phyloP scores from a whole-genome alignment of 2,113 vertebrate genomes.

The Colinus virginianus region DNA sequence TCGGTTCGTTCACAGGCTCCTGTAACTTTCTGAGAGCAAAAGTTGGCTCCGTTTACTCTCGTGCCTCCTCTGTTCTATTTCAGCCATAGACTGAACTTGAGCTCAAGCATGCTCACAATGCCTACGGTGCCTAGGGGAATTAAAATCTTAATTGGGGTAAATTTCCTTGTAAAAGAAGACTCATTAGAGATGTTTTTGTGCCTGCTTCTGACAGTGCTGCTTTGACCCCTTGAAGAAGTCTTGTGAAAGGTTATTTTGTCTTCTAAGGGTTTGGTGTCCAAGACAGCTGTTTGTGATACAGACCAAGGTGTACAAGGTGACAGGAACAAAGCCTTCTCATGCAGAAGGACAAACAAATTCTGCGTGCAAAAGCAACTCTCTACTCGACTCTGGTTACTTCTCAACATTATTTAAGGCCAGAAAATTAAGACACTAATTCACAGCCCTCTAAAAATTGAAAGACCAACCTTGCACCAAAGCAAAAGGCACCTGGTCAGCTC shows the following conservation, averaged over 20 bases:
- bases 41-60: neutral
- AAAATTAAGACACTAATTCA: neutral
- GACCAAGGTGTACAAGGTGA: neutral
- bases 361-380: neutral
- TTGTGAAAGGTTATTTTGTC: neutral
- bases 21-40: neutral
- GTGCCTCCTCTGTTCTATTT: neutral
- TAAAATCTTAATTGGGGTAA: neutral
- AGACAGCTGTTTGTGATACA: neutral
- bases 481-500: neutral
- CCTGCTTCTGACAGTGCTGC: neutral
- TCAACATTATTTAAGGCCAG: neutral
- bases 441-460: neutral
- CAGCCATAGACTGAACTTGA: neutral
- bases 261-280: neutral
- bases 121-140: neutral
- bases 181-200: neutral
- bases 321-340: neutral
- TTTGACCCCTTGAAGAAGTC: neutral
- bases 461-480: neutral
- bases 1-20: neutral
- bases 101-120: neutral
- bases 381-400: neutral
- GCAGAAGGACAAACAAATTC: neutral
- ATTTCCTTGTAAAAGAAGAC: neutral